Conservation (phyloP, 2,888 invertebrate genomes). For the Syrphus vitripennis region DNA sequence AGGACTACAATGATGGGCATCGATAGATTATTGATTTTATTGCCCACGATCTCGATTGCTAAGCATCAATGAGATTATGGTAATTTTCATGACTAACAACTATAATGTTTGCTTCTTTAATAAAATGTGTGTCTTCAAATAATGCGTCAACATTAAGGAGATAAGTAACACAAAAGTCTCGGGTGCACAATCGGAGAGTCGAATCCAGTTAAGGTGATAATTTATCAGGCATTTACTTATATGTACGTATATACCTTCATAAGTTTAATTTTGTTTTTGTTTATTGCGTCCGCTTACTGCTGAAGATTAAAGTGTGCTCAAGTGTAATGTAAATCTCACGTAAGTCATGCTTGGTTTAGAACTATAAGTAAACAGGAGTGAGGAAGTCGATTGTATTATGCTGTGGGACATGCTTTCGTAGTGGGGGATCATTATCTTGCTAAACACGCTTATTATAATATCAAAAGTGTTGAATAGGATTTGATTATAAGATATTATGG, state of each 20-base stretch:
- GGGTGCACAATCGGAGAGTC: slow-evolving; percentile 14
- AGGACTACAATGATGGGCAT: neutral
- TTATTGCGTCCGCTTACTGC: neutral
- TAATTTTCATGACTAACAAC: slow-evolving; percentile 63
- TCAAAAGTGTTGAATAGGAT: neutral
- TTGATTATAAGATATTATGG: too few relatives aligned
- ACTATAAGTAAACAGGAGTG: slow-evolving; percentile 52
- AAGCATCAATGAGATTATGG: slow-evolving; percentile 63
- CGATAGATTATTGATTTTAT: slow-evolving; percentile 62
- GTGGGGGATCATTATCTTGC: neutral
- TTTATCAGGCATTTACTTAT: slow-evolving; percentile 56
- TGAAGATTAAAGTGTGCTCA: neutral
- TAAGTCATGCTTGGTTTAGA: slow-evolving; percentile 27
- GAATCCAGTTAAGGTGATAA: slow-evolving; percentile 68
- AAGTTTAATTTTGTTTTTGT: slow-evolving; percentile 25
- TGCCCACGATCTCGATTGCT: slow-evolving; percentile 56
- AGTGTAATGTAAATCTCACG: slow-evolving; percentile 20
- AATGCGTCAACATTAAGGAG: slow-evolving; percentile 19
- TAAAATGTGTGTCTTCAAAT: slow-evolving; percentile 28
- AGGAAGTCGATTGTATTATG: slow-evolving; percentile 2
- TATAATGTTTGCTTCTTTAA: slow-evolving; percentile 61
- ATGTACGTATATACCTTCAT: slow-evolving; percentile 46
- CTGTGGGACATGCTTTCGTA: neutral
- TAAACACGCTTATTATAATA: neutral
- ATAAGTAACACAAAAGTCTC: neutral